Evolutionary conservation across 2,797 vertebrate species (phyloP).

Genomic region (Thripadectes ignobilis): DNA sequence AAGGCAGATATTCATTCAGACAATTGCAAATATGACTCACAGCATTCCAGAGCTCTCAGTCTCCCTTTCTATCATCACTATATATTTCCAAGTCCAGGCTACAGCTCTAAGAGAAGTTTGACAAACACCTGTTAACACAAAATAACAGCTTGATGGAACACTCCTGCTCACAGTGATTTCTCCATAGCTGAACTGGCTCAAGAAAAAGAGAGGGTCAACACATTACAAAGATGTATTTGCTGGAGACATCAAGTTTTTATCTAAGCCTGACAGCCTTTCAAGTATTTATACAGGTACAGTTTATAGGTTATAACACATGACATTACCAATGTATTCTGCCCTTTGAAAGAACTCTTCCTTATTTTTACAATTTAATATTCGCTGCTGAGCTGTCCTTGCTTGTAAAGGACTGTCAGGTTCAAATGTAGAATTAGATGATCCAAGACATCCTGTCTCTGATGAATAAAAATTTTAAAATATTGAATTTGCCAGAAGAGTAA

Average conservation of each 20-base stretch:
- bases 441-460: neutral
- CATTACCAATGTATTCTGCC: slow-evolving; percentile 2
- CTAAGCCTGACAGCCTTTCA: neutral
- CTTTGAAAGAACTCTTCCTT: neutral
- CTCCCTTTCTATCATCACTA: neutral
- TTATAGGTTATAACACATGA: slow-evolving; percentile 1
- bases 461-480: slow-evolving; percentile 14
- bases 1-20: neutral
- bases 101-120: neutral
- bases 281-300: neutral
- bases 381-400: slow-evolving; percentile 13
- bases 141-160: neutral
- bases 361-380: slow-evolving; percentile 52
- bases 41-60: neutral
- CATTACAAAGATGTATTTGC: neutral
- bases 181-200: neutral
- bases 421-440: slow-evolving; percentile 43
- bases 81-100: neutral
- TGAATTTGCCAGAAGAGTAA: neutral
- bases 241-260: slow-evolving; percentile 6
- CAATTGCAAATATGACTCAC: neutral
- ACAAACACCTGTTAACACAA: neutral
- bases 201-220: neutral
- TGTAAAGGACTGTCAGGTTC: slow-evolving; percentile 44
- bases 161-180: neutral